Percentiles rank a stretch among this genome's conserved stretches.
These are phyloP conservation scores for Mesorhabditis spiculigera DNA, from an alignment of 2,888 invertebrate genomes.

Conservation along the genomic window DNA sequence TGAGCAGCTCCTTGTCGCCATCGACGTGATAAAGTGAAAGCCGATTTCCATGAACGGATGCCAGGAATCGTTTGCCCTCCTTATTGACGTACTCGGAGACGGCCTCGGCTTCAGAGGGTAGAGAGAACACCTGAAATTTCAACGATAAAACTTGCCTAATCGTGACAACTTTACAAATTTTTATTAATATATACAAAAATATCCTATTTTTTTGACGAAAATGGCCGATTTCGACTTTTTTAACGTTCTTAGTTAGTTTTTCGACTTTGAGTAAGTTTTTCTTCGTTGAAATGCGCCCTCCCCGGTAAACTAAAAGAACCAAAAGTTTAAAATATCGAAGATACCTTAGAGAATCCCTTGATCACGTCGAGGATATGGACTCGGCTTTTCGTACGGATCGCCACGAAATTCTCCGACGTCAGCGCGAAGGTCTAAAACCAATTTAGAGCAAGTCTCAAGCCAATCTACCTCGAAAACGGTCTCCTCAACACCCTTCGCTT, in stretches of 20 bases:
- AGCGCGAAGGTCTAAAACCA: not conserved
- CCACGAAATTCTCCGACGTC: not conserved
- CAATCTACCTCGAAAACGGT: not conserved
- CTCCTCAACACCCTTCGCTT: not conserved
- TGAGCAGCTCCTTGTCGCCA: not conserved
- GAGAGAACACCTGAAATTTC: too few relatives aligned
- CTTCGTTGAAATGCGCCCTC: too few relatives aligned
- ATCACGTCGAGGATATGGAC: not conserved
- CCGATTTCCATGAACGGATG: slow-evolving; percentile 10
- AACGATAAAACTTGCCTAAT: too few relatives aligned
- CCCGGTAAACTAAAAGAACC: too few relatives aligned
- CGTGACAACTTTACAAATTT: not conserved
- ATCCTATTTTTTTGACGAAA: too few relatives aligned
- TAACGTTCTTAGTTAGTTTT: too few relatives aligned
- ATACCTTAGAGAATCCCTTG: not conserved
- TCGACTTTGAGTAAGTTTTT: too few relatives aligned
- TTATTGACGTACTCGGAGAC: not conserved
- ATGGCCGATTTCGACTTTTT: too few relatives aligned
- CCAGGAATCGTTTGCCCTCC: slow-evolving; percentile 5
- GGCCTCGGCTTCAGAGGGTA: not conserved
- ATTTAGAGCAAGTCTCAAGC: not conserved
- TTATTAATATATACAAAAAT: not conserved
- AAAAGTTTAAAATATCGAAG: not conserved
- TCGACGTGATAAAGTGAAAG: not conserved
- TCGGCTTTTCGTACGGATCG: not conserved